Conservation (phyloP, 2,888 invertebrate genomes). For the Drosophila prostipennis region DNA sequence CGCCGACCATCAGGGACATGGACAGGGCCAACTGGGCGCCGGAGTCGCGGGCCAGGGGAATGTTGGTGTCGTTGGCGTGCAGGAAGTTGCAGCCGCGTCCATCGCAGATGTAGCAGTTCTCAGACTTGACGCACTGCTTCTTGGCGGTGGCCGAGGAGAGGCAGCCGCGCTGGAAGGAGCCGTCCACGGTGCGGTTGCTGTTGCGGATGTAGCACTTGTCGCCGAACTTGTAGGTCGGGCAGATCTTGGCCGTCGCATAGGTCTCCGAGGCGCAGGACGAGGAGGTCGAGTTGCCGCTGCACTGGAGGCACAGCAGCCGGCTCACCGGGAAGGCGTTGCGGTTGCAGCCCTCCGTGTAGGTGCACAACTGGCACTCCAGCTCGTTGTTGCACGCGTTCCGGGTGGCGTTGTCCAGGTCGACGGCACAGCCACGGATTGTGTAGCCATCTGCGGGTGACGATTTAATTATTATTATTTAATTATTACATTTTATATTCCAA, state of each 20-base stretch:
- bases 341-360: conserved; percentile 79
- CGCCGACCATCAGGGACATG: conserved; percentile 54
- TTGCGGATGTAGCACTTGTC: conserved; percentile 81
- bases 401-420: conserved; percentile 75
- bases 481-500: too few relatives aligned
- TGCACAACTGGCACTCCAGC: conserved; percentile 76
- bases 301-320: conserved; percentile 80
- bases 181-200: conserved; percentile 56
- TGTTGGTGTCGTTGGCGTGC: conserved; percentile 53
- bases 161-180: conserved; percentile 82
- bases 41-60: conserved; percentile 79
- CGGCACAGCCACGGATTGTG: conserved; percentile 81
- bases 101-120: conserved; percentile 79
- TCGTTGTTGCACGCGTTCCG: conserved; percentile 72
- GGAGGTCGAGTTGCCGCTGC: conserved; percentile 70
- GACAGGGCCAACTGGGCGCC: conserved; percentile 57
- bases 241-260: conserved; percentile 62
- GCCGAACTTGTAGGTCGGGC: conserved; percentile 77
- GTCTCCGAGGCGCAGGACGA: conserved; percentile 75
- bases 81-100: conserved; percentile 82
- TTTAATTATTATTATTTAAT: too few relatives aligned
- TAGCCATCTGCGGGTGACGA: conserved; percentile 60
- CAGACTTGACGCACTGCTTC: conserved; percentile 70
- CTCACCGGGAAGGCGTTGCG: conserved; percentile 76
- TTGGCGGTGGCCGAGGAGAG: conserved; percentile 70